phyloP scores from a whole-genome alignment of 2,113 vertebrate genomes.

The Tragulus kanchil region DNA sequence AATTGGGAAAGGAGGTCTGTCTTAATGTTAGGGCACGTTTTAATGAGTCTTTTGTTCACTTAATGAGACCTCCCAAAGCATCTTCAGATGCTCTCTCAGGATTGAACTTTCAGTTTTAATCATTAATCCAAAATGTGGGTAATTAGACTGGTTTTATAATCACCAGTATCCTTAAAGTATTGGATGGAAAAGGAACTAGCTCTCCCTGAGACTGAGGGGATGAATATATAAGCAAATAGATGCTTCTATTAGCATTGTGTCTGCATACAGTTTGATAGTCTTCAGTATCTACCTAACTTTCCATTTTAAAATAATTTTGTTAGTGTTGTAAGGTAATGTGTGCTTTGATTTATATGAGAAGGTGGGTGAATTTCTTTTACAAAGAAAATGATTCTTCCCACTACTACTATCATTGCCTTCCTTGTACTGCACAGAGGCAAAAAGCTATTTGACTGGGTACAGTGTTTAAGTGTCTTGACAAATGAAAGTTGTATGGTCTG shows the following conservation, averaged over 20 bases:
- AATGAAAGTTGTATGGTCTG: background rate
- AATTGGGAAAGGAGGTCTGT: background rate
- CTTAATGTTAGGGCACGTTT: background rate
- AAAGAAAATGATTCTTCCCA: background rate
- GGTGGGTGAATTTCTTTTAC: background rate
- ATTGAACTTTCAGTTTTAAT: background rate
- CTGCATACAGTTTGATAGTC: background rate
- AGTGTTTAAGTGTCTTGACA: background rate
- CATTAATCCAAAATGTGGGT: background rate
- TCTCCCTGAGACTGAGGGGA: background rate
- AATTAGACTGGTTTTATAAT: background rate
- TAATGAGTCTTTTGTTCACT: background rate
- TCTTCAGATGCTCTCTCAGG: background rate
- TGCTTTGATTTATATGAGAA: background rate
- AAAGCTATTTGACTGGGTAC: background rate
- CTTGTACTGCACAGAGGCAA: background rate
- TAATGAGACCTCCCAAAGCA: background rate
- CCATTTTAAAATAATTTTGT: background rate
- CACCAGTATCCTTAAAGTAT: background rate
- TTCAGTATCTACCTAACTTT: background rate
- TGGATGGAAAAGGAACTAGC: background rate
- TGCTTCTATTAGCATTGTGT: background rate
- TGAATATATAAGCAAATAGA: background rate
- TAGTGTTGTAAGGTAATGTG: background rate
- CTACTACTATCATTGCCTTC: background rate